Percentiles rank a stretch among this genome's conserved stretches.
Evolutionary conservation across 1,140 invertebrate species (phyloP).

Genomic region (Zaprionus africanus): DNA sequence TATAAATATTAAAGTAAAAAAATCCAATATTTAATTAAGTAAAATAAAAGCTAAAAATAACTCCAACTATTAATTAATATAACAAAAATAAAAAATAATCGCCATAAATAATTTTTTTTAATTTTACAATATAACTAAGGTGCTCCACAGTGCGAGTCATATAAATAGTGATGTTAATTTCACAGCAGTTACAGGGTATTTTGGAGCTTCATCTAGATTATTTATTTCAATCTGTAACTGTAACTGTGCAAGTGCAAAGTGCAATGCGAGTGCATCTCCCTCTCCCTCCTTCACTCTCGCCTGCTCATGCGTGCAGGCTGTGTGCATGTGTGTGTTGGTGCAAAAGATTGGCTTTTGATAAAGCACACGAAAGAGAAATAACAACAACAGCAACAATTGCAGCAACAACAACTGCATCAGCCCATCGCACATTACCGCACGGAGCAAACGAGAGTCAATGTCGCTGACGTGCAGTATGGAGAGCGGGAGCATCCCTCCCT

Average conservation of each 20-base stretch:
- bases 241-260: constrained; percentile 36
- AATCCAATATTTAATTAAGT: too few relatives aligned
- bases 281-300: neutral
- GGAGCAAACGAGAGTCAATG: constrained; percentile 59
- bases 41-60: too few relatives aligned
- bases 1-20: too few relatives aligned
- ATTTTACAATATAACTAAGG: too few relatives aligned
- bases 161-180: constrained; percentile 32
- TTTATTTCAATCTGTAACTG: constrained; percentile 13
- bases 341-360: constrained; percentile 34
- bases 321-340: neutral
- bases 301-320: constrained; percentile 9
- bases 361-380: constrained; percentile 28
- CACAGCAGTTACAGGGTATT: neutral
- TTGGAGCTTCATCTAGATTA: neutral
- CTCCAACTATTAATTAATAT: too few relatives aligned
- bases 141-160: too few relatives aligned
- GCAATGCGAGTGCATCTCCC: constrained; percentile 9
- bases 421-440: constrained; percentile 20
- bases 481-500: constrained; percentile 13
- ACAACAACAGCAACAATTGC: neutral
- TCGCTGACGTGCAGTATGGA: constrained; percentile 21
- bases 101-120: too few relatives aligned
- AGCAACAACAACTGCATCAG: constrained; percentile 10
- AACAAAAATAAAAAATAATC: too few relatives aligned